Evolutionary conservation across 1,140 invertebrate genomes (phyloP).

Genomic region (Neomicropteryx cornuta): DNA sequence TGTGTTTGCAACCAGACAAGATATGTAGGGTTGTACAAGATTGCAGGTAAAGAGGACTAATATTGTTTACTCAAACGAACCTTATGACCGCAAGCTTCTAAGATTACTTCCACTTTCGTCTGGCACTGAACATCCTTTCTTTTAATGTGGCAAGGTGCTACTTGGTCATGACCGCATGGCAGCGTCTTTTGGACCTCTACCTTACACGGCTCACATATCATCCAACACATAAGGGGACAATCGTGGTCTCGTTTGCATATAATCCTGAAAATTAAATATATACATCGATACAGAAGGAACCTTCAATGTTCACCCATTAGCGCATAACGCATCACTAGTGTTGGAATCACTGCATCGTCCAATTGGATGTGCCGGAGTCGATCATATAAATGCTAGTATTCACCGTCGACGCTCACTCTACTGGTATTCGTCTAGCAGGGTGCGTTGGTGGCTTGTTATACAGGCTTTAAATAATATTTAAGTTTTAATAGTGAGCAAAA

Average conservation of each 20-base stretch:
- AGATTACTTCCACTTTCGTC: slow-evolving; percentile 19
- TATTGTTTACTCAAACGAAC: slow-evolving; percentile 11
- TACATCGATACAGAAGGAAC: slow-evolving; percentile 12
- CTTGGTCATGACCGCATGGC: slow-evolving; percentile 33
- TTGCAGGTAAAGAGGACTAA: background rate
- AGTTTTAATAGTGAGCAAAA: too few relatives aligned
- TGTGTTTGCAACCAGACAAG: background rate
- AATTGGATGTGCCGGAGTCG: too few relatives aligned
- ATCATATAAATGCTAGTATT: too few relatives aligned
- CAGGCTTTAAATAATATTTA: too few relatives aligned
- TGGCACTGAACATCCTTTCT: slow-evolving; percentile 26
- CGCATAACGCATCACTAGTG: too few relatives aligned
- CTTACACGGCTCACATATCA: slow-evolving; percentile 34
- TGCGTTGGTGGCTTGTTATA: too few relatives aligned
- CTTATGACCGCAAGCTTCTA: slow-evolving; percentile 38
- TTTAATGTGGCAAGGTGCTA: slow-evolving; percentile 25
- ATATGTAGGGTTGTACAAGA: slow-evolving; percentile 9
- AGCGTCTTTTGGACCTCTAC: slow-evolving; percentile 26
- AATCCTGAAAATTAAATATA: slow-evolving; percentile 21
- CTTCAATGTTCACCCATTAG: too few relatives aligned
- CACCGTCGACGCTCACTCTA: too few relatives aligned
- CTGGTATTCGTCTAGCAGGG: too few relatives aligned
- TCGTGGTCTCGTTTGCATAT: slow-evolving; percentile 33
- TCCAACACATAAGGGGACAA: slow-evolving; percentile 35
- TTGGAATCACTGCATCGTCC: too few relatives aligned